A percentile compares a stretch with the other conserved stretches of the same genome.
These are phyloP conservation scores for Philopedon plagiatum DNA, from an alignment of 2,888 invertebrate genomes.

Conservation along the genomic window DNA sequence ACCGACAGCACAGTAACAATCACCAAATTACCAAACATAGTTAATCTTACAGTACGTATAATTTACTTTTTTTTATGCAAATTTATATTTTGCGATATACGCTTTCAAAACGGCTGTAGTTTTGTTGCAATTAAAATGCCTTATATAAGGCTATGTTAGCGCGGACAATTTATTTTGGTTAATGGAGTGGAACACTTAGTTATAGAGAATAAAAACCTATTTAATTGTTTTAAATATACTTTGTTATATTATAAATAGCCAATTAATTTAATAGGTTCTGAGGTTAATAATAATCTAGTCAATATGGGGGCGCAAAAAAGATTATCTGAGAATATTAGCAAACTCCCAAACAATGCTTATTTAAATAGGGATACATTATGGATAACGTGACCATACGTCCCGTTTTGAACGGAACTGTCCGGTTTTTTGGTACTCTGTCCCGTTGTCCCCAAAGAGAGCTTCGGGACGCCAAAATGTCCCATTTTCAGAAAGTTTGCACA, in stretches of 20 bases:
- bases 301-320: too few relatives aligned
- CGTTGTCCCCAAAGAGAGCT: too few relatives aligned
- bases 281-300: too few relatives aligned
- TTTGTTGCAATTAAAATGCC: conserved; percentile 7
- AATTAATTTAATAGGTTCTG: too few relatives aligned
- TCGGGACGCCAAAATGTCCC: too few relatives aligned
- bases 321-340: too few relatives aligned
- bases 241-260: background rate
- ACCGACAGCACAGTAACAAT: conserved; percentile 6
- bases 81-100: conserved; percentile 2
- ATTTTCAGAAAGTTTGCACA: too few relatives aligned
- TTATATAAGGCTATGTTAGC: conserved; percentile 12
- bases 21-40: conserved; percentile 1
- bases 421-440: too few relatives aligned
- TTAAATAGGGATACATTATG: too few relatives aligned
- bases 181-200: conserved; percentile 31
- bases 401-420: too few relatives aligned
- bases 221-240: background rate
- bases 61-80: conserved; percentile 6
- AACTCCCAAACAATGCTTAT: too few relatives aligned
- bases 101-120: conserved; percentile 11
- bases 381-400: too few relatives aligned
- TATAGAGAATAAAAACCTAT: background rate
- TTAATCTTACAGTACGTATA: background rate
- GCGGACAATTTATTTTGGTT: conserved; percentile 25